Evolutionary conservation across 2,113 vertebrate species (phyloP).

Genomic region (Orthonyx spaldingii): DNA sequence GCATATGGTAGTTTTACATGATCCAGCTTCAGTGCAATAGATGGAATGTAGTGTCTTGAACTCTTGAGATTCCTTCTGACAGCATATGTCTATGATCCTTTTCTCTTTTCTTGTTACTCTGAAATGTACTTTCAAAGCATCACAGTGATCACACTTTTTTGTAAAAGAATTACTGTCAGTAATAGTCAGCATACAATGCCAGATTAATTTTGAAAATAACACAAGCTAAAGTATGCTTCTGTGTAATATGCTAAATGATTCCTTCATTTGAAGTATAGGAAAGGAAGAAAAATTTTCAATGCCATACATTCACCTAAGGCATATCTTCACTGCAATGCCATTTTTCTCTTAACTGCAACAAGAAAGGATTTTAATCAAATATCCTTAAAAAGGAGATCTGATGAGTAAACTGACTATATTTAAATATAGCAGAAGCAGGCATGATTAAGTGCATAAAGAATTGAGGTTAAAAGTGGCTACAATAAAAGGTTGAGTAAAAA

Average conservation of each 20-base stretch:
- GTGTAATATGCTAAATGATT: not conserved
- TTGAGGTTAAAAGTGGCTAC: conserved; percentile 22
- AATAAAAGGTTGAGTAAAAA: conserved; percentile 54
- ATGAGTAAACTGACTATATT: conserved; percentile 21
- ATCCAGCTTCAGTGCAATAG: not conserved
- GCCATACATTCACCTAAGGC: not conserved
- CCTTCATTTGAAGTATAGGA: not conserved
- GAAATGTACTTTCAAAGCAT: not conserved
- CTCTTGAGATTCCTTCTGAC: not conserved
- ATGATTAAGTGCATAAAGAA: conserved; percentile 45
- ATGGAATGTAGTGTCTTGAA: not conserved
- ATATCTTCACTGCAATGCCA: not conserved
- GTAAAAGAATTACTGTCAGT: not conserved
- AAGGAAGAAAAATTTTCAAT: not conserved
- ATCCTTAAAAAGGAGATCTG: not conserved
- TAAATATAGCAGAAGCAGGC: conserved; percentile 23
- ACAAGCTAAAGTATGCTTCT: not conserved
- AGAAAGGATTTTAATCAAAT: conserved; percentile 26
- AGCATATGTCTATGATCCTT: not conserved
- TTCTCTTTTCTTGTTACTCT: not conserved
- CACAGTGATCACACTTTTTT: not conserved
- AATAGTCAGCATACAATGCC: not conserved
- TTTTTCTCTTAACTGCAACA: not conserved
- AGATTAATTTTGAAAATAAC: not conserved
- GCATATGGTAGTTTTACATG: not conserved